These are phyloP conservation scores for Corticium candelabrum DNA, from an alignment of 37 sponge, comb jelly and placozoan genomes.

Conservation along the genomic window DNA sequence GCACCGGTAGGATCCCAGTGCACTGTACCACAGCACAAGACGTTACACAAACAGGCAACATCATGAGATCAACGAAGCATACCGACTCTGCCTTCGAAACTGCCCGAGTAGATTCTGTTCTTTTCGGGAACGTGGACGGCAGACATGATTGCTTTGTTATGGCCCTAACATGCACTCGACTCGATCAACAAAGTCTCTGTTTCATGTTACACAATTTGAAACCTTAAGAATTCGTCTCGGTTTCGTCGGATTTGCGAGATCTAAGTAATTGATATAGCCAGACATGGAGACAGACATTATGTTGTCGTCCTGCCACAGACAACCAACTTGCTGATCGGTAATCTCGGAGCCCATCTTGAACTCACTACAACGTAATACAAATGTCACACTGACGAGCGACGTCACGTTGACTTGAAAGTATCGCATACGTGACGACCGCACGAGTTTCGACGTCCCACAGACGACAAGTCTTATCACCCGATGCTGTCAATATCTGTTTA, in stretches of 20 bases:
- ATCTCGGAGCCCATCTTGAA: conserved; percentile 77
- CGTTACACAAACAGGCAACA: too few relatives aligned
- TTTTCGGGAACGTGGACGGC: background rate
- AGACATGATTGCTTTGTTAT: background rate
- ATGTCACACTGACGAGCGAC: background rate
- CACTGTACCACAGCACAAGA: background rate
- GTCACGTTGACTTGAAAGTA: too few relatives aligned
- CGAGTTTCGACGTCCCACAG: conserved; percentile 85
- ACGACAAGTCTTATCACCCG: conserved; percentile 92
- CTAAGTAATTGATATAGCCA: conserved; percentile 90
- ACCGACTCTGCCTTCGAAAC: background rate
- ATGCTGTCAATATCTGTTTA: conserved; percentile 79
- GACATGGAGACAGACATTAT: conserved; percentile 79
- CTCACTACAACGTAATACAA: conserved; percentile 29
- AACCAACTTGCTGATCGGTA: conserved; percentile 86
- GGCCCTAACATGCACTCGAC: background rate
- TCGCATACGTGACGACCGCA: conserved; percentile 49
- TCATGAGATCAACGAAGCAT: background rate
- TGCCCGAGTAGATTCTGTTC: background rate
- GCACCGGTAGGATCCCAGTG: background rate
- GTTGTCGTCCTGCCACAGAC: conserved; percentile 89
- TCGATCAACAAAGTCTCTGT: background rate
- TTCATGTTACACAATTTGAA: background rate
- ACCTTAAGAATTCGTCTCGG: conserved; percentile 71
- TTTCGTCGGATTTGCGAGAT: conserved; percentile 52